Evolutionary conservation across 1,140 invertebrate genomes (phyloP).

Genomic region (Drosophila subobscura): DNA sequence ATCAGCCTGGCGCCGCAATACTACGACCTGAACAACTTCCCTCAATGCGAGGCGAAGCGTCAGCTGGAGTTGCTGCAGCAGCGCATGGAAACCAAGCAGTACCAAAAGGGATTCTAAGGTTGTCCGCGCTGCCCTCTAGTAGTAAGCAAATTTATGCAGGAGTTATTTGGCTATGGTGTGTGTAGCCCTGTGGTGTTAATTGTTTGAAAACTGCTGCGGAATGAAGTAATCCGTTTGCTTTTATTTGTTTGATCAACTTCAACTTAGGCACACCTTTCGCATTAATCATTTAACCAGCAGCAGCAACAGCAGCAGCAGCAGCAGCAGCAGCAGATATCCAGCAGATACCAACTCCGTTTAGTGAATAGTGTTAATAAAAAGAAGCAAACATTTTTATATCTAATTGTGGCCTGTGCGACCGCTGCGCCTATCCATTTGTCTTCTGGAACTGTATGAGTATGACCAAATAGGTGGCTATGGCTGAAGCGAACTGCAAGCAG

Average conservation of each 20-base stretch:
- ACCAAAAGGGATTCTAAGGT: conserved; percentile 85
- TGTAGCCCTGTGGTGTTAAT: conserved; percentile 1
- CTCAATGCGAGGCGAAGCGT: conserved; percentile 97
- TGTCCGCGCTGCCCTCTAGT: neutral
- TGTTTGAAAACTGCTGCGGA: neutral
- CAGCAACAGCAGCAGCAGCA: too few relatives aligned
- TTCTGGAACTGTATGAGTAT: conserved; percentile 89
- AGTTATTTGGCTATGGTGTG: neutral
- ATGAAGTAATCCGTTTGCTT: conserved; percentile 26
- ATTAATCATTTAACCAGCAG: conserved; percentile 24
- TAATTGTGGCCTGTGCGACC: neutral
- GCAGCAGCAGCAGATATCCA: conserved; percentile 19
- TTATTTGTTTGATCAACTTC: conserved; percentile 46
- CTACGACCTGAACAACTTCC: conserved; percentile 99
- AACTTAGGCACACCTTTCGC: conserved; percentile 41
- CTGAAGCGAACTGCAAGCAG: conserved; percentile 86
- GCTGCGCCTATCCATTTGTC: conserved; percentile 81
- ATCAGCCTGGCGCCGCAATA: conserved; percentile 98
- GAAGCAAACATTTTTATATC: conserved; percentile 55
- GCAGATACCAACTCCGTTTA: conserved; percentile 60
- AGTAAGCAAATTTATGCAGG: conserved; percentile 8
- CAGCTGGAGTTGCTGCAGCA: conserved; percentile 94
- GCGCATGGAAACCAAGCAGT: conserved; percentile 93
- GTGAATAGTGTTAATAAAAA: conserved; percentile 66
- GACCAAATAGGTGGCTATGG: conserved; percentile 89